phyloP scores from a whole-genome alignment of 2,888 invertebrate species.

The Platycnemis pennipes region DNA sequence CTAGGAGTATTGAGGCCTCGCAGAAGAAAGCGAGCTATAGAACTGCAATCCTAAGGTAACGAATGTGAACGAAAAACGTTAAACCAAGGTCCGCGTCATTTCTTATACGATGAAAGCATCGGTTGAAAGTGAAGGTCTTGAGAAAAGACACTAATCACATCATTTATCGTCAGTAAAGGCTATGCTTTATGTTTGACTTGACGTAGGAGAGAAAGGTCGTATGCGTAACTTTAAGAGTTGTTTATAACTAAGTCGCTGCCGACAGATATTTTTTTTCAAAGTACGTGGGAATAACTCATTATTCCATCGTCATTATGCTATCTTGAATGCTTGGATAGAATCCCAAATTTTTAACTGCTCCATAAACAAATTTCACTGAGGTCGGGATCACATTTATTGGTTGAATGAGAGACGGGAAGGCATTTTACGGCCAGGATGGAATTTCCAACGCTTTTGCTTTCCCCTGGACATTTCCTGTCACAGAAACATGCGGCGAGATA shows the following conservation, averaged over 20 bases:
- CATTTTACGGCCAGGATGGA: neutral
- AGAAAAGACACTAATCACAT: too few species aligned
- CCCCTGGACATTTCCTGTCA: neutral
- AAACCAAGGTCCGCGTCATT: neutral
- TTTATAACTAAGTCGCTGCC: too few species aligned
- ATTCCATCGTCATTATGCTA: too few species aligned
- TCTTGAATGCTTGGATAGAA: neutral
- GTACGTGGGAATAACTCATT: too few species aligned
- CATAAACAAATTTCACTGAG: neutral
- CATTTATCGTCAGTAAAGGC: too few species aligned
- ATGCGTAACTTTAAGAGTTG: too few species aligned
- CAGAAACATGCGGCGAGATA: neutral
- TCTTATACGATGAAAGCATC: neutral
- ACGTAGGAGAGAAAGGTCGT: too few species aligned
- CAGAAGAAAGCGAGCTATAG: neutral
- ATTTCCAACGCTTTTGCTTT: neutral
- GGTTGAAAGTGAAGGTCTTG: too few species aligned
- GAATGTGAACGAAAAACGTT: neutral
- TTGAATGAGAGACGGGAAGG: neutral
- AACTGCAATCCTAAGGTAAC: neutral
- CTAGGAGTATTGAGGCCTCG: neutral
- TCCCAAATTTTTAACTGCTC: neutral
- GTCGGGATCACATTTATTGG: neutral
- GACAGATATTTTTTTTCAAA: too few species aligned
- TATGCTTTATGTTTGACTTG: too few species aligned